A percentile compares a stretch with the other conserved stretches of the same genome.
Evolutionary conservation across 2,113 vertebrate genomes (phyloP).

Genomic region (Mobula hypostoma): DNA sequence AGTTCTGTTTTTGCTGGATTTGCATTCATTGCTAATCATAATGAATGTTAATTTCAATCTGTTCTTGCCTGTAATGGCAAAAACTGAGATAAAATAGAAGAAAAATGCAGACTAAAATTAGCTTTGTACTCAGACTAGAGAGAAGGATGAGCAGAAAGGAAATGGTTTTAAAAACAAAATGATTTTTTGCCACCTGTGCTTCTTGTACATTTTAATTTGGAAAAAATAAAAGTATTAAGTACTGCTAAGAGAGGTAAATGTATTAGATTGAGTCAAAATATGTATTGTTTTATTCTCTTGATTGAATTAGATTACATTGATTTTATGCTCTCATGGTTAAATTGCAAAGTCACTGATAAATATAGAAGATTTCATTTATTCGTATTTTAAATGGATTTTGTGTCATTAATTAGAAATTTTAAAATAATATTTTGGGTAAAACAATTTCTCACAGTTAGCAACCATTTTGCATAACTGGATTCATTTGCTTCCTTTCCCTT

Average conservation of each 20-base stretch:
- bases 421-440: neutral
- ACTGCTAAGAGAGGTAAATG: neutral
- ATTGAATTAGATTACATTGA: conserved; percentile 7
- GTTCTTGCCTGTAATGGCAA: conserved; percentile 2
- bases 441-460: neutral
- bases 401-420: conserved; percentile 1
- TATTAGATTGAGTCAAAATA: neutral
- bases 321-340: neutral
- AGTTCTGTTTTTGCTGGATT: neutral
- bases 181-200: neutral
- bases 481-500: neutral
- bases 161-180: neutral
- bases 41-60: conserved; percentile 19
- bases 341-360: neutral
- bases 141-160: neutral
- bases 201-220: neutral
- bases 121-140: neutral
- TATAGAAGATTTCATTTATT: neutral
- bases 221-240: neutral
- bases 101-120: neutral
- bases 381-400: neutral
- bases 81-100: neutral
- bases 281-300: neutral
- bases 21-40: neutral
- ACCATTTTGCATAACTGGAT: neutral